Conservation (phyloP, 2,888 invertebrate species). For the Eudasyphora cyanicolor region DNA sequence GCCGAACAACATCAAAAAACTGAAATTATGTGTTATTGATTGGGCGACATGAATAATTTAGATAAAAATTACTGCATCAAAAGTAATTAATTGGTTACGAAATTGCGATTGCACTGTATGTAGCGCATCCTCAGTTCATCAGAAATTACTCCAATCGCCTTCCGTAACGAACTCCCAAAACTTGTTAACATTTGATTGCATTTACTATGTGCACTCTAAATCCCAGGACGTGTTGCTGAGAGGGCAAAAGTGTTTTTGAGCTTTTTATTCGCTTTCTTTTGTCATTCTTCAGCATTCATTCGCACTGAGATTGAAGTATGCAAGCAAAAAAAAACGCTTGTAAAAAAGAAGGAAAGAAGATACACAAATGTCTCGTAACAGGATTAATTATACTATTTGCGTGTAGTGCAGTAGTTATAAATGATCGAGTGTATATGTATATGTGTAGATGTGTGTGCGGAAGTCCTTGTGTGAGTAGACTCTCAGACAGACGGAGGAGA, state of each 20-base stretch:
- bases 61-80: too few relatives aligned
- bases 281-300: slow-evolving; percentile 1
- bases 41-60: too few relatives aligned
- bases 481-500: slow-evolving; percentile 26
- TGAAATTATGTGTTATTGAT: too few relatives aligned
- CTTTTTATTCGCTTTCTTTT: not conserved
- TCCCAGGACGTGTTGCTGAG: slow-evolving; percentile 27
- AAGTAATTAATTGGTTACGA: too few relatives aligned
- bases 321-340: not conserved
- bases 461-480: slow-evolving; percentile 7
- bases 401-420: not conserved
- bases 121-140: too few relatives aligned
- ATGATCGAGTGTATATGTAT: not conserved
- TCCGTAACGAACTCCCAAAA: not conserved
- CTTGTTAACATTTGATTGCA: slow-evolving; percentile 8
- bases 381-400: slow-evolving; percentile 12
- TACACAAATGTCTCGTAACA: not conserved
- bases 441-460: not conserved
- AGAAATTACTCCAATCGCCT: too few relatives aligned
- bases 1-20: too few relatives aligned
- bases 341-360: not conserved
- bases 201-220: not conserved
- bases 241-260: slow-evolving; percentile 3
- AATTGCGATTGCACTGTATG: too few relatives aligned
- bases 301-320: slow-evolving; percentile 1